Evolutionary conservation across 2,888 invertebrate species (phyloP).

Genomic region (Eutolmus rufibarbis): DNA sequence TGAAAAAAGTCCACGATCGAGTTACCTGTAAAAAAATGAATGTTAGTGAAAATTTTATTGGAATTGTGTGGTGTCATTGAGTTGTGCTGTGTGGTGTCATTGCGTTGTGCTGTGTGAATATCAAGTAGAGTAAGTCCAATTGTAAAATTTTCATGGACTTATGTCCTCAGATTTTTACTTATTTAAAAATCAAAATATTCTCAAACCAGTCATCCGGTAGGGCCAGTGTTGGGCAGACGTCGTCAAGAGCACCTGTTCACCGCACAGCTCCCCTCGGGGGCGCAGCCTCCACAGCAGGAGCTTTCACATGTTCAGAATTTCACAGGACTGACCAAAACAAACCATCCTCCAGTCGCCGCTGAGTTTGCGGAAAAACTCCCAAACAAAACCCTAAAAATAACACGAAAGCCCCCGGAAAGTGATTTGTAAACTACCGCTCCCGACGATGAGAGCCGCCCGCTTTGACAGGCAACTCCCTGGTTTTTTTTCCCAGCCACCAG

Average conservation of each 20-base stretch:
- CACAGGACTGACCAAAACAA: neutral
- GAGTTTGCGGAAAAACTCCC: neutral
- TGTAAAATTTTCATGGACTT: neutral
- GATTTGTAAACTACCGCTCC: neutral
- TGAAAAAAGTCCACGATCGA: no score
- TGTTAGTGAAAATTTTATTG: no score
- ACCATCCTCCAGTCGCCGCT: neutral
- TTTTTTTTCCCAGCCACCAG: neutral
- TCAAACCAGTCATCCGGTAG: neutral
- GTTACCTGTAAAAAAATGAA: no score
- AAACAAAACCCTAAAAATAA: neutral
- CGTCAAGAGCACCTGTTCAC: neutral
- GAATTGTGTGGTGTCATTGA: no score
- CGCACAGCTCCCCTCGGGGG: neutral
- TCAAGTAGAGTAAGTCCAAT: neutral
- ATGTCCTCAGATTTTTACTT: neutral
- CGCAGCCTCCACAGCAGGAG: neutral
- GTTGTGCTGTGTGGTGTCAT: no score
- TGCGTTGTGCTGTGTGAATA: no score
- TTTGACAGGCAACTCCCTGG: conserved; percentile 31
- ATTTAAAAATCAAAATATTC: neutral
- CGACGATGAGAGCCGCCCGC: neutral
- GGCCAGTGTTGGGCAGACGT: neutral
- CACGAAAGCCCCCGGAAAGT: neutral
- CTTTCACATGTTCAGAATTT: neutral